Conservation (phyloP, 2,113 vertebrate species). For the Ranitomeya variabilis region DNA sequence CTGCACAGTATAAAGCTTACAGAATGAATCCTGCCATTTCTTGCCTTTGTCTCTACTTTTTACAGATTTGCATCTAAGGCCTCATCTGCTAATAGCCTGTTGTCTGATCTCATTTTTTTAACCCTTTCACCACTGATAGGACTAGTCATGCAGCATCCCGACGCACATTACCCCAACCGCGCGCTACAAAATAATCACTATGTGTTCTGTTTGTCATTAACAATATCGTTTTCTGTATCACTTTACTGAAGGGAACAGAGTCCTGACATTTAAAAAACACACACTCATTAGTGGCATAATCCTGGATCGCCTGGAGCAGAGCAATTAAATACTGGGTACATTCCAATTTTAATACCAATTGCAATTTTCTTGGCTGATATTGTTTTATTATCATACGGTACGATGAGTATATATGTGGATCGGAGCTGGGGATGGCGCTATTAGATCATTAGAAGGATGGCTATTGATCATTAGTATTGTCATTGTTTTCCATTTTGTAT, state of each 20-base stretch:
- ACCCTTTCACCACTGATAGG: not conserved
- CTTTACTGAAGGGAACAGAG: slow-evolving; percentile 44
- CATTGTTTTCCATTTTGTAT: not conserved
- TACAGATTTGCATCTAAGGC: not conserved
- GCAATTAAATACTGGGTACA: slow-evolving; percentile 41
- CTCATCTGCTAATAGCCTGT: not conserved
- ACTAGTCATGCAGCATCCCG: not conserved
- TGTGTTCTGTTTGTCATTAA: slow-evolving; percentile 22
- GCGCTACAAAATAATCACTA: slow-evolving; percentile 14
- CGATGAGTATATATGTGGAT: not conserved
- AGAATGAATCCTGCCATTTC: not conserved
- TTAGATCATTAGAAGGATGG: not conserved
- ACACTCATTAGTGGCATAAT: slow-evolving; percentile 50
- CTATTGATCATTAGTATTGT: not conserved
- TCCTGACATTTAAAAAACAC: slow-evolving; percentile 52
- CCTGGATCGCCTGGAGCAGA: slow-evolving; percentile 38
- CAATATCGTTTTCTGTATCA: slow-evolving; percentile 49
- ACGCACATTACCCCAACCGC: not conserved
- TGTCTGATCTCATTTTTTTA: not conserved
- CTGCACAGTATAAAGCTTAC: not conserved
- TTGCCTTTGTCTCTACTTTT: not conserved
- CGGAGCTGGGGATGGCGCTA: not conserved
- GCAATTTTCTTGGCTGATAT: slow-evolving; percentile 32
- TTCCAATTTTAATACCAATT: slow-evolving; percentile 49
- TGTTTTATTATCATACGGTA: slow-evolving; percentile 28